Base-by-base conservation (phyloP, 2,888 invertebrate genomes). In the Sminthurinus aureus region DNA sequence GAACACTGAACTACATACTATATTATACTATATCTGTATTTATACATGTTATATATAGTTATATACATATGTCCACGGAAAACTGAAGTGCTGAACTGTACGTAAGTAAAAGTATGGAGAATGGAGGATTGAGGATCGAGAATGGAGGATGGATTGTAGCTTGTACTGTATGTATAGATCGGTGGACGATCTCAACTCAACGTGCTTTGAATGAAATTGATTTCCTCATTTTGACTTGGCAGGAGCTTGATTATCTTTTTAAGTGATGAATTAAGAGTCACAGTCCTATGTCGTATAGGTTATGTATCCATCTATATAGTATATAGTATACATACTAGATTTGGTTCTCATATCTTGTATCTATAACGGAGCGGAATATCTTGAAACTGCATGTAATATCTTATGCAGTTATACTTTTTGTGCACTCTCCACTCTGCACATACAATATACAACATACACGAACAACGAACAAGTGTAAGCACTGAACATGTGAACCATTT, bases 181-280 rank as follows among this genome's bases (percentile, higher is more conserved):
- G 50, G 58, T 20, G 22, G 51, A 58, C 66, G 52, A 18, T 58
- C 58, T 58, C 67, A 24, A 58, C 64, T 67, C 66, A 67, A 79
- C 83, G 83, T 79, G 79, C 79, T 83, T 83, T 83, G 83, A 83
- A 83, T 83, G 75, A 50, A 79, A 83, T 83, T 83, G 83, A 83
- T 83, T 83, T 83, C 74, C 75, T 69, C 79, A 83, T 83, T 75
- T 74, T 80, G 74, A 52, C 50, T 71, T 71, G 73, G 73, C 77
- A 77, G 67, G 52, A 69, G 78, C 83, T 79, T 75, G 83, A 81
- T 81, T 81, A 80, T 80, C 79, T 80, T 81, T 81, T 81, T 81
- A 81, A 81, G 80, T 81, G 80, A 81, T 81, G 80, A 81, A 81
- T 81, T 81, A 73, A 81, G 80, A 69, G 71, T 69, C 71, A 64